These are phyloP conservation scores for Silurus glanis DNA, from an alignment of 2,113 vertebrate species.

Conservation along the genomic window DNA sequence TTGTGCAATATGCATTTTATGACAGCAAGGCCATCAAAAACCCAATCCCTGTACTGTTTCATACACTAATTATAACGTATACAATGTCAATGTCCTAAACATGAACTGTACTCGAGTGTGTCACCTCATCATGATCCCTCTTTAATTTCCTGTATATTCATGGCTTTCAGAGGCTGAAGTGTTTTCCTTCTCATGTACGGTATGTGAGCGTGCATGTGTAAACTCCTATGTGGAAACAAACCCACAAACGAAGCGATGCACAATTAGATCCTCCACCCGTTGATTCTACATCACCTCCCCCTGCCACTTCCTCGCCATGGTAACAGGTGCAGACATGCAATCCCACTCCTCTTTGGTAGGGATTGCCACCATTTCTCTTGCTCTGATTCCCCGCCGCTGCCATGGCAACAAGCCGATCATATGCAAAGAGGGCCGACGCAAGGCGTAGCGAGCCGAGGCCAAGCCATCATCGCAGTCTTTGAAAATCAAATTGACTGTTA, in stretches of 20 bases:
- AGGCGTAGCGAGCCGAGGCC: conserved; percentile 61
- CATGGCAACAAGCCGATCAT: conserved; percentile 76
- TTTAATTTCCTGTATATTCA: background rate
- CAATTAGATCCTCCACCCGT: conserved; percentile 34
- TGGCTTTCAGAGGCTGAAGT: background rate
- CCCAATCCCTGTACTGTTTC: background rate
- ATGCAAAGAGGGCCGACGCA: conserved; percentile 64
- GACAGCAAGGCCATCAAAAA: background rate
- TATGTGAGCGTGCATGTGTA: background rate
- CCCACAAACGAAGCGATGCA: conserved; percentile 61
- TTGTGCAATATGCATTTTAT: background rate
- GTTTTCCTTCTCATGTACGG: background rate
- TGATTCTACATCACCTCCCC: conserved; percentile 65
- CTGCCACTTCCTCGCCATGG: conserved; percentile 67
- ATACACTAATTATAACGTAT: background rate
- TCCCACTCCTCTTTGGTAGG: conserved; percentile 45
- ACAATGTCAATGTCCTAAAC: conserved; percentile 8
- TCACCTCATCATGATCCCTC: background rate
- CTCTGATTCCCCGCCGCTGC: conserved; percentile 66
- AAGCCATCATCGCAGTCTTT: conserved; percentile 58
- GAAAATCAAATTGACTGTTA: conserved; percentile 67
- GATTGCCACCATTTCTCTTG: conserved; percentile 48
- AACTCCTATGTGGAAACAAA: conserved; percentile 24
- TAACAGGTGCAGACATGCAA: conserved; percentile 72
- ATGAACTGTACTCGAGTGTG: background rate